Evolutionary conservation across 2,888 invertebrate genomes (phyloP), one percentile per base, ranked within the genome.

Genomic region (Melanchra persicariae): DNA sequence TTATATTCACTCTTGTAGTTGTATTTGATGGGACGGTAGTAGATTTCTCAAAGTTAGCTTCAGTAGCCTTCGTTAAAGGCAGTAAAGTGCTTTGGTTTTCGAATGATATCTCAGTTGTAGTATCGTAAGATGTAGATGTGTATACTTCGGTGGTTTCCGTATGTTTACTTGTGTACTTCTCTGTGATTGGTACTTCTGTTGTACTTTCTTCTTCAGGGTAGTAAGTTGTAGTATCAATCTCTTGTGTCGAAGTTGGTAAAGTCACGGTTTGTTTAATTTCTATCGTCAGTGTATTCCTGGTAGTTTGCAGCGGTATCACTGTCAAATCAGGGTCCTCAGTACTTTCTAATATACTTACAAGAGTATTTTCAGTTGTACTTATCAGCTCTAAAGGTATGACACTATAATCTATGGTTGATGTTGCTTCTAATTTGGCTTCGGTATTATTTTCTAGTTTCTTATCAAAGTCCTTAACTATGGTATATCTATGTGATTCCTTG

Each of bases 381-480:
- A 93, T 61, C 74, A 95, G 85, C 88, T 96, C 95, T 90, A 95
- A 79, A 30, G 95, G 95, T 87, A 96, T 93, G 34, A 94, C 93
- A 85, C 91, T 93, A 74, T 88, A 89, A 81, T 93, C 93, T 85
- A 89, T 74, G 24, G 90, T 89, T 47, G 93, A 90, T 24, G 92
- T 91, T 49, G 89, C 87, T 58, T 86, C 86, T 82, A 77, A 86
- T 82, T 78, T 85, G 63, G 77, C 82, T 84, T 83, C 74, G 34
- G 83, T 83, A 61, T 86, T 75, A 54, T 78, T 82, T 62, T 84
- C 78, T 57, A 78, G 43, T 62, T 85, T 78, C 52, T 71, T 85
- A 60, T 76, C 72, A 37, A 77, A 75, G 67, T 92, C 90, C 70
- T 90, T 92, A 58, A 91, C 83, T 73, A 95, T 77, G 1, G 90